Conservation (phyloP, 2,797 vertebrate species). For the Microctenopoma stevenorrisi region DNA sequence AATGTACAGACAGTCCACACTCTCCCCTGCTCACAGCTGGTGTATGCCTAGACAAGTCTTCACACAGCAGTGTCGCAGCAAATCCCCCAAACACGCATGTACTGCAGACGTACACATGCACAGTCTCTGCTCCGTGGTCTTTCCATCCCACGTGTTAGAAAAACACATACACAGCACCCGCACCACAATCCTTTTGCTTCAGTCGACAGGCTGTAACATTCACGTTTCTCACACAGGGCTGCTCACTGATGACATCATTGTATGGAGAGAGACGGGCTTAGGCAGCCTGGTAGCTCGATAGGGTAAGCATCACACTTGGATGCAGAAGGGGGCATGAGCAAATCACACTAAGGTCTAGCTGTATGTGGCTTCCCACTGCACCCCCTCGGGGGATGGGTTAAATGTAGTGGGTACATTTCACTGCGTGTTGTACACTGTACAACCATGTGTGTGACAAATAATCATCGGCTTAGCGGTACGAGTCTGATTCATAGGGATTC, state of each 20-base stretch:
- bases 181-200: constrained; percentile 61
- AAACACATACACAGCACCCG: constrained; percentile 39
- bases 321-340: too few species aligned
- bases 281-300: too few species aligned
- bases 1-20: constrained; percentile 50
- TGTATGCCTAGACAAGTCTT: constrained; percentile 56
- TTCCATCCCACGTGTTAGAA: constrained; percentile 47
- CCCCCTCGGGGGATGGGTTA: too few species aligned
- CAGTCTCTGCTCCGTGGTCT: constrained; percentile 21
- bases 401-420: too few species aligned
- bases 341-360: too few species aligned
- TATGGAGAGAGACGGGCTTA: constrained; percentile 23
- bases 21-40: constrained; percentile 65
- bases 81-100: constrained; percentile 46
- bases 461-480: constrained; percentile 5
- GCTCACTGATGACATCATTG: constrained; percentile 65
- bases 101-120: constrained; percentile 33
- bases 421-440: too few species aligned
- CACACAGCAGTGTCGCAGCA: constrained; percentile 67
- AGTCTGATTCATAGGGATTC: constrained; percentile 28
- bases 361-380: too few species aligned
- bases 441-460: too few species aligned
- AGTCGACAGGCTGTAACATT: constrained; percentile 70
- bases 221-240: constrained; percentile 46
- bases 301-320: too few species aligned